Conservation (phyloP, 1,140 invertebrate species). For the Meloidogyne floridensis region DNA sequence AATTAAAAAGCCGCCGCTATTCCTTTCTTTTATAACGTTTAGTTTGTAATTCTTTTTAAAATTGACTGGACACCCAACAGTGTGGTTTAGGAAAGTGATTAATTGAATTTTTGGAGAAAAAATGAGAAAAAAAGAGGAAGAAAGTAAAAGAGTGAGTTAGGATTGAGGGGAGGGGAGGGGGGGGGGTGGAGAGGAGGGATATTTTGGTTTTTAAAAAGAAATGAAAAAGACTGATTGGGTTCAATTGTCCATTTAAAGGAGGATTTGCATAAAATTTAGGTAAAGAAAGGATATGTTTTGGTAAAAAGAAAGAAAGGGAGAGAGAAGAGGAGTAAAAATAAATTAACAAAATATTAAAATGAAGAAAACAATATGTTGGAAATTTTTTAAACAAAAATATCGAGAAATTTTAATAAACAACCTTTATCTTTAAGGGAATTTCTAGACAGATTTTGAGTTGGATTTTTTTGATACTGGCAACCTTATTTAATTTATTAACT, state of each 20-base stretch:
- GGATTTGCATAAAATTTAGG: not conserved
- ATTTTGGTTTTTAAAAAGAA: not conserved
- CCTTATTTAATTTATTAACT: too few species aligned
- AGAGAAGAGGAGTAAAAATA: not conserved
- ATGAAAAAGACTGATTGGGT: not conserved
- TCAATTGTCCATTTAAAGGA: not conserved
- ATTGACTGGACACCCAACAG: not conserved
- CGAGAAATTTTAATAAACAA: too few species aligned
- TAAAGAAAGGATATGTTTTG: not conserved
- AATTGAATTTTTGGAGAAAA: slow-evolving; percentile 5
- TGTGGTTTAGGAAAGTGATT: slow-evolving; percentile 12
- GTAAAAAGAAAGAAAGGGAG: slow-evolving; percentile 1
- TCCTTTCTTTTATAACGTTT: too few species aligned
- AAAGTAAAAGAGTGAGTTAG: too few species aligned
- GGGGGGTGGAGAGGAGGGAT: too few species aligned
- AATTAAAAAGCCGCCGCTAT: too few species aligned
- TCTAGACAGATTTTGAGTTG: too few species aligned
- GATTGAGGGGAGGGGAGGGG: too few species aligned
- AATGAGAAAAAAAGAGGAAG: too few species aligned
- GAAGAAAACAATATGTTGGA: not conserved
- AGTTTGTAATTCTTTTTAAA: not conserved
- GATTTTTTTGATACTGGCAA: too few species aligned
- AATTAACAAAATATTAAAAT: not conserved
- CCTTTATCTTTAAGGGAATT: too few species aligned
- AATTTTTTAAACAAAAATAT: not conserved